Conservation (phyloP, 2,797 vertebrate species). For the Myotis myotis region DNA sequence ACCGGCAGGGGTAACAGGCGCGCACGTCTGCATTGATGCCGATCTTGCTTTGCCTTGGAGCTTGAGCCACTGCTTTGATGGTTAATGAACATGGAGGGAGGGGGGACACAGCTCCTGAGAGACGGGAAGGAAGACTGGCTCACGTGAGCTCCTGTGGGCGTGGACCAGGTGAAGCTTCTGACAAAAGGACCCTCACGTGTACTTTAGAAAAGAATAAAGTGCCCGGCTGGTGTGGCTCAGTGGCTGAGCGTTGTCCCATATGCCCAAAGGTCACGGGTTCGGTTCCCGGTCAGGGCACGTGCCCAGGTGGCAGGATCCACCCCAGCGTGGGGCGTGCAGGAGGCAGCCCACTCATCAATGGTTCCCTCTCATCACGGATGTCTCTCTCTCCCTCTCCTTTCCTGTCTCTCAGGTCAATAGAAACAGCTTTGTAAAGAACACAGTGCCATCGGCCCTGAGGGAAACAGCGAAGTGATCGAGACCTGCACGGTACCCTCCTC, state of each 20-base stretch:
- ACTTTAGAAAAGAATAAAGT: not conserved
- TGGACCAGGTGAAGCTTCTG: not conserved
- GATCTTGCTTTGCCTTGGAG: not conserved
- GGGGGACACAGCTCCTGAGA: too few relatives aligned
- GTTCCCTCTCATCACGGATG: too few relatives aligned
- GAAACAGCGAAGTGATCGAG: not conserved
- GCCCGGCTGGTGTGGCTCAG: too few relatives aligned
- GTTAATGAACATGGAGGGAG: not conserved
- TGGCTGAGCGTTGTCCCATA: too few relatives aligned
- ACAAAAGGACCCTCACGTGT: not conserved
- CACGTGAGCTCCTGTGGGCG: fast-evolving
- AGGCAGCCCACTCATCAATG: too few relatives aligned
- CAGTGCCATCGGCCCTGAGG: fast-evolving
- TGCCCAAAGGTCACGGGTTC: too few relatives aligned
- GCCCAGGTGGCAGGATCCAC: too few relatives aligned
- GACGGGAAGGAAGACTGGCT: not conserved
- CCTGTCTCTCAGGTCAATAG: too few relatives aligned
- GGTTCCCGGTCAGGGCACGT: too few relatives aligned
- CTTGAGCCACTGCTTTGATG: not conserved
- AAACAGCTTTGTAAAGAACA: not conserved
- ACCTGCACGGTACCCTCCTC: not conserved
- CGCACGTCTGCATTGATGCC: too few relatives aligned
- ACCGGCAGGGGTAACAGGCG: not conserved
- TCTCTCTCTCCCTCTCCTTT: too few relatives aligned
- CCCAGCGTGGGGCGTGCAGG: too few relatives aligned